Evolutionary conservation across 2,888 invertebrate species (phyloP).

Genomic region (Cancer borealis): DNA sequence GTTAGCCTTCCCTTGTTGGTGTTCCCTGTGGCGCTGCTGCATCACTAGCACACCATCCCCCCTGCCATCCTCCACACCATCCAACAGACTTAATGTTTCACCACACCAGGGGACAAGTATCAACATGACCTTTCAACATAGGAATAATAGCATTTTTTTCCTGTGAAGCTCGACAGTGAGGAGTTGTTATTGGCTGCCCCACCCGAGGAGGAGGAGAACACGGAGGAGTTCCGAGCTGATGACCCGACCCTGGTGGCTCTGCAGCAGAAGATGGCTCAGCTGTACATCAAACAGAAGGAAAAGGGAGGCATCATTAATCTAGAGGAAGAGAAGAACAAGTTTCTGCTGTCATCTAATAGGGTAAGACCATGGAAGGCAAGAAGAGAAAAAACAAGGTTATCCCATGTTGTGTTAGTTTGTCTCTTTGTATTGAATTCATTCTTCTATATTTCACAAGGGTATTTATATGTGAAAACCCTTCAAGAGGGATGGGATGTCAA

Average conservation of each 20-base stretch:
- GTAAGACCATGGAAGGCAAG: constrained; percentile 54
- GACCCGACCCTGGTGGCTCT: constrained; percentile 72
- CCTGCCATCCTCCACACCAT: background rate
- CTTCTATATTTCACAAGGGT: background rate
- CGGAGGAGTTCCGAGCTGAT: constrained; percentile 66
- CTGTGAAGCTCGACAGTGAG: constrained; percentile 63
- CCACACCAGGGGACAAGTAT: background rate
- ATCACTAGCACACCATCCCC: background rate
- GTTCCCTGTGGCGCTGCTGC: background rate
- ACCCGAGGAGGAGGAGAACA: constrained; percentile 85
- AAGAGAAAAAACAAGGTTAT: background rate
- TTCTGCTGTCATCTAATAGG: constrained; percentile 71
- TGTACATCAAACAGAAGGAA: constrained; percentile 76
- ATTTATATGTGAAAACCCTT: background rate
- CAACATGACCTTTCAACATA: background rate
- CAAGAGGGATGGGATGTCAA: background rate
- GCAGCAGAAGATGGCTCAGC: constrained; percentile 73
- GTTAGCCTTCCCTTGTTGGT: background rate
- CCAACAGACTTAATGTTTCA: background rate
- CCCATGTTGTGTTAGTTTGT: background rate
- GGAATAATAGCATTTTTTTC: background rate
- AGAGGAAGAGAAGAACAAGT: constrained; percentile 77
- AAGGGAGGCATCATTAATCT: constrained; percentile 77
- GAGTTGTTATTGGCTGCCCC: constrained; percentile 84
- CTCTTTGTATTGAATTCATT: background rate